Base-by-base conservation (phyloP, 2,113 vertebrate genomes). In the Capricornis sumatraensis region DNA sequence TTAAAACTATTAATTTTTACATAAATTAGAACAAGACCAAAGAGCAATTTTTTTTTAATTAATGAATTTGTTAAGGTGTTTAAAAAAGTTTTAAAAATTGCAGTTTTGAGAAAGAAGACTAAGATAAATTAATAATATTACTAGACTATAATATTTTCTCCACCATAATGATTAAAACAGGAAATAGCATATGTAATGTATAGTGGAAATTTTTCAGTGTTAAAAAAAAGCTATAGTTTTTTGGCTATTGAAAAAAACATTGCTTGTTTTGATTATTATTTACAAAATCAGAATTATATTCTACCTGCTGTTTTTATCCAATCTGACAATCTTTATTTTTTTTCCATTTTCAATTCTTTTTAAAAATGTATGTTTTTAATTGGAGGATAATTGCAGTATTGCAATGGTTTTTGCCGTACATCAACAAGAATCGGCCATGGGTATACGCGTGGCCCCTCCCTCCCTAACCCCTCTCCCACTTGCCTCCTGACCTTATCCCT, bases 401-500 rank as follows among this genome's bases (percentile, higher is more conserved):
- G 36, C 6, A 43, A 2, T 43, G 12, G 12, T 14, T 76, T 74
- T 76, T 43, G 36, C 71, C 71, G 14, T 25, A 14, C 12, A 43
- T 74, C 71, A 74, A 74, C 21, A 43, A 27, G 36, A 14, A 74
- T 7, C 0, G 0, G 36, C 71, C 36, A 7, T 27, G 36, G 71
- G 11, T 74, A 43, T 43, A 36, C 1, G 4, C 9, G 1, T 36
- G 17, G 33, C 2, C 67, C n/a, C 67, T 23, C 67, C 19, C 1
- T 40, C 36, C 36, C 0, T 0, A 25, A 25, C 2, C 36, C 17
- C 5, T 21, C 10, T 67, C 17, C 33, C 64, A 67, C 64, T 36
- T 67, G 17, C 64, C 17, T 23, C 67, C n/a, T 4, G 5, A 71
- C 5, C 71, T 3, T 25, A 1, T 43, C 71, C 11, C 36, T 76